Evolutionary conservation across 2,113 vertebrate genomes (phyloP).

Genomic region (Gnathonemus echidnorhynchus): DNA sequence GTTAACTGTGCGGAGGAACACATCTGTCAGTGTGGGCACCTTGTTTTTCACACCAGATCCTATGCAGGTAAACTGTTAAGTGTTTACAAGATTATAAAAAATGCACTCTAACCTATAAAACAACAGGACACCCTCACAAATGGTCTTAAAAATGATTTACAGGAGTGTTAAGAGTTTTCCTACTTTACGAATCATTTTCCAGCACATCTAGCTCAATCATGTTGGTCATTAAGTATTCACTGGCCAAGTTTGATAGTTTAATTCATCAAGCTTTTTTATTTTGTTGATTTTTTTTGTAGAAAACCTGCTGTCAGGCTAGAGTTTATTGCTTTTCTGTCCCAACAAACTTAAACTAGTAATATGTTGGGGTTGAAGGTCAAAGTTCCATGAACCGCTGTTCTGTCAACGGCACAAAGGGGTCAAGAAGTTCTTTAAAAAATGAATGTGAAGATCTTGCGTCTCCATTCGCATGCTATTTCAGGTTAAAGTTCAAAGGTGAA

Average conservation of each 20-base stretch:
- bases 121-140: constrained; percentile 12
- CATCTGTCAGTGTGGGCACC: background rate
- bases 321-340: constrained; percentile 1
- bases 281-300: background rate
- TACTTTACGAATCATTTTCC: background rate
- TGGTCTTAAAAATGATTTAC: constrained; percentile 11
- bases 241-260: background rate
- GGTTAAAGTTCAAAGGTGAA: constrained; percentile 25
- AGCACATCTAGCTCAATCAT: background rate
- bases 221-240: background rate
- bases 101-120: constrained; percentile 12
- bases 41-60: background rate
- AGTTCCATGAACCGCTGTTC: background rate
- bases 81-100: constrained; percentile 1
- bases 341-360: background rate
- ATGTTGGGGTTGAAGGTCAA: constrained; percentile 13
- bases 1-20: background rate
- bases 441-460: constrained; percentile 17
- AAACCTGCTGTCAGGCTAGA: background rate
- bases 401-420: constrained; percentile 15
- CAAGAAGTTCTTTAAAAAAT: constrained; percentile 13
- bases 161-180: constrained; percentile 9
- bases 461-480: constrained; percentile 17
- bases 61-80: background rate
- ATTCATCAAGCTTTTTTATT: background rate